Percentiles rank a stretch among this genome's conserved stretches.
Conservation (phyloP, 2,888 invertebrate species). For the Diplolepis rosae region DNA sequence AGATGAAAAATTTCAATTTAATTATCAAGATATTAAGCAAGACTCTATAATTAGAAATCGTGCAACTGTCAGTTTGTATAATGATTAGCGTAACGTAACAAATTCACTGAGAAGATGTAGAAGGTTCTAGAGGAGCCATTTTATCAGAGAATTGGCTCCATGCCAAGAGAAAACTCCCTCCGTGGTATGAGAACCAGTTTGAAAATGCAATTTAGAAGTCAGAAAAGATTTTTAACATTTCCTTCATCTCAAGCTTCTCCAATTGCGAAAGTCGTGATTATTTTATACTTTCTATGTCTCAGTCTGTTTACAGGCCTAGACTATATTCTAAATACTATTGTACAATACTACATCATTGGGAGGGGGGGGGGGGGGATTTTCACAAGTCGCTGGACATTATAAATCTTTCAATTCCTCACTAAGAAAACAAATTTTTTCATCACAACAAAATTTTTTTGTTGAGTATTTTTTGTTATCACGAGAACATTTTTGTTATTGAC, state of each 20-base stretch:
- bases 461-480: too few relatives aligned
- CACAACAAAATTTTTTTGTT: too few relatives aligned
- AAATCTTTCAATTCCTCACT: neutral
- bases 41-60: too few relatives aligned
- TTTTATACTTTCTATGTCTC: too few relatives aligned
- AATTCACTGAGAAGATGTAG: neutral
- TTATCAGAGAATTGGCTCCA: neutral
- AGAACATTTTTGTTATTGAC: too few relatives aligned
- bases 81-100: neutral
- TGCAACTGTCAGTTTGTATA: too few relatives aligned
- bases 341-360: too few relatives aligned
- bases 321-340: too few relatives aligned
- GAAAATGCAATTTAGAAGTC: neutral
- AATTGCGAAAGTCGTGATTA: too few relatives aligned
- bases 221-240: neutral
- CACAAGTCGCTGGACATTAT: slow-evolving; percentile 5
- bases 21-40: neutral
- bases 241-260: neutral
- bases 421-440: too few relatives aligned
- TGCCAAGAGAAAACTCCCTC: neutral
- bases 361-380: slow-evolving; percentile 1
- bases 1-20: neutral
- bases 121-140: neutral
- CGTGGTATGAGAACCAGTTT: neutral
- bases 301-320: too few relatives aligned